These are phyloP conservation scores for Acromyrmex charruanus DNA, from an alignment of 1,140 invertebrate species.

Conservation along the genomic window DNA sequence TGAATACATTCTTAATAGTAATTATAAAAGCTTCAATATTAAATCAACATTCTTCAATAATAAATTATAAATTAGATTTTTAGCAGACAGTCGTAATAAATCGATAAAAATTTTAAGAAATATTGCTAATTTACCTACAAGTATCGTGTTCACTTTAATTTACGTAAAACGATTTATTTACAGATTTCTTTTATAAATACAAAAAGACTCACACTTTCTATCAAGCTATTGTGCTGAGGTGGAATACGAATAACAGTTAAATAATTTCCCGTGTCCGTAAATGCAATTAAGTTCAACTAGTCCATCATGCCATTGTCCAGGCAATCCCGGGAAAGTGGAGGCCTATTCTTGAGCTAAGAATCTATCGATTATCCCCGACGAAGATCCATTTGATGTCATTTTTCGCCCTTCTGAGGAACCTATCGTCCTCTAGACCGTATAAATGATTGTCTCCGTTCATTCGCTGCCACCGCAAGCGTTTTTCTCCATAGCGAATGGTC, in stretches of 20 bases:
- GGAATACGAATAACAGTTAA: neutral
- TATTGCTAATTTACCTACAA: neutral
- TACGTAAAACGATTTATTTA: neutral
- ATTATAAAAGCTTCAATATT: neutral
- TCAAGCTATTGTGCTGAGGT: neutral
- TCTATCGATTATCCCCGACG: slow-evolving; percentile 53
- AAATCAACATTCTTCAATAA: neutral
- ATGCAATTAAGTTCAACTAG: slow-evolving; percentile 38
- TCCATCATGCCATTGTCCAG: slow-evolving; percentile 22
- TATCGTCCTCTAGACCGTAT: slow-evolving; percentile 50
- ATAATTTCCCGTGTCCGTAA: neutral
- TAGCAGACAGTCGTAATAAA: neutral
- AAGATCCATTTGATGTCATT: slow-evolving; percentile 48
- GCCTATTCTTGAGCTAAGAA: slow-evolving; percentile 46
- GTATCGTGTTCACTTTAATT: neutral
- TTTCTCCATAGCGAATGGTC: slow-evolving; percentile 47
- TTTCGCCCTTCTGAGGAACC: slow-evolving; percentile 43
- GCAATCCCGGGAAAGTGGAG: neutral
- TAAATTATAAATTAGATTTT: neutral
- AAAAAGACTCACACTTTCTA: neutral
- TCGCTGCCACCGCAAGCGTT: slow-evolving; percentile 55
- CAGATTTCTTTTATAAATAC: neutral
- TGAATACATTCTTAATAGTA: neutral
- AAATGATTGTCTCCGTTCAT: slow-evolving; percentile 64
- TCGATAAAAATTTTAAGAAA: neutral